phyloP scores from a whole-genome alignment of 1,140 invertebrate species.

The Tetragonula clypearis region DNA sequence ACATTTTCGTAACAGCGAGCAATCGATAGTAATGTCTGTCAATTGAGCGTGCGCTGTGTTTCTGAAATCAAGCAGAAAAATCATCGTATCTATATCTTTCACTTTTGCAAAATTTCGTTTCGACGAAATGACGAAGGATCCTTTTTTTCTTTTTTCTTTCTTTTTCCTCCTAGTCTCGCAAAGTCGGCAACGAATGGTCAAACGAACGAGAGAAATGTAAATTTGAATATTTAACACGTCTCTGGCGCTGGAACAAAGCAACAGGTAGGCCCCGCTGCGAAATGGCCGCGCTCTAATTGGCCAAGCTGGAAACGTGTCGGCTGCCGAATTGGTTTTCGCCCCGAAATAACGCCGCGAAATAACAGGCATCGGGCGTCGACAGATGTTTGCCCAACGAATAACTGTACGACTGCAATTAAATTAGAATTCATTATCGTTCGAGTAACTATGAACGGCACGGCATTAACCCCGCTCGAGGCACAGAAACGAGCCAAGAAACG shows the following conservation, averaged over 20 bases:
- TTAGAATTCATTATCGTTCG: constrained; percentile 16
- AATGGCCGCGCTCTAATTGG: constrained; percentile 3
- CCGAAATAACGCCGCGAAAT: background rate
- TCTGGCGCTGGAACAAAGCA: constrained; percentile 4
- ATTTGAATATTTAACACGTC: constrained; percentile 13
- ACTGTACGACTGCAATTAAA: background rate
- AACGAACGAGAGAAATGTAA: background rate
- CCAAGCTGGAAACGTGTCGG: too few species aligned
- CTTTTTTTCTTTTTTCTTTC: too few species aligned
- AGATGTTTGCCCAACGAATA: constrained; percentile 4
- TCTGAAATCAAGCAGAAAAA: too few species aligned
- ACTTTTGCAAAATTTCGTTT: background rate
- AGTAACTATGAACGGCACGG: constrained; percentile 1
- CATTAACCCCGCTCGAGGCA: background rate
- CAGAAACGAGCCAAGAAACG: too few species aligned
- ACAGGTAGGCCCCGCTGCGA: constrained; percentile 5
- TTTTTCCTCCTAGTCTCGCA: background rate
- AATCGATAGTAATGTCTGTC: too few species aligned
- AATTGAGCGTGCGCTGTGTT: too few species aligned
- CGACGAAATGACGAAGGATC: background rate
- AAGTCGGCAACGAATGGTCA: background rate
- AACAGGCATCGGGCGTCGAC: too few species aligned
- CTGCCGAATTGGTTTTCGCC: background rate
- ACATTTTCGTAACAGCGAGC: background rate
- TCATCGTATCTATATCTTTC: background rate